Evolutionary conservation across 2,888 invertebrate species (phyloP), one percentile per base, ranked within the genome.

Genomic region (Neoascia interrupta): DNA sequence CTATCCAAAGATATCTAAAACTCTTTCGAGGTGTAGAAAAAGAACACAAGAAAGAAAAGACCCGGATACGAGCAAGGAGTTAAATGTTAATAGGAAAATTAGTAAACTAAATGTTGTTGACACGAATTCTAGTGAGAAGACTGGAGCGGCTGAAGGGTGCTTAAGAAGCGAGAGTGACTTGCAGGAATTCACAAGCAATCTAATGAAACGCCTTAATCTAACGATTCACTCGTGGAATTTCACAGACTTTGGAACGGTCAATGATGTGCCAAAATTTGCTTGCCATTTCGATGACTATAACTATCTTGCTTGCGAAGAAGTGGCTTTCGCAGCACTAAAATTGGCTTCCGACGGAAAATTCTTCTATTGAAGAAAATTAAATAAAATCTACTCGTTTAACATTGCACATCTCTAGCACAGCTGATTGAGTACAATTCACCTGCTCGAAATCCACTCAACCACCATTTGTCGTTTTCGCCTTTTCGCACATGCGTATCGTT

Each of bases 301-400:
- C 13, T 79, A 79, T 16, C 19, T 79, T 31, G 56, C 68, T n/a
- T 79, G 66, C 19, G 79, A 79, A 6, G 61, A 45, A 5, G 73
- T 56, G 5, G 79, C 79, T 19, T 56, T 73, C 34, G 73, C 39
- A 15, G 79, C 66, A 2, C 39, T 79, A 5, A 41, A 66, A 51
- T 23, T 79, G 49, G 79, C 79, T 19, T 56, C 79, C 5, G 79
- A 79, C 49, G 79, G 79, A 2, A 79, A 79, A 68, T 73, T 79
- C 19, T 26, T 26, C 26, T 8, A 26, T 4, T 5, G 26, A 8
- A 26, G 26, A 26, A 8, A 26, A 26, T 37, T 11, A 2, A n/a
- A 2, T n/a, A 16, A 1, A 31, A 31, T 2, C 8, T 8, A 16
- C 18, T 54, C 26, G 28, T 10, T 39, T 6, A 0, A 2, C 5